Evolutionary conservation across 2,113 vertebrate genomes (phyloP).

Genomic region (Cochlearius cochlearius): DNA sequence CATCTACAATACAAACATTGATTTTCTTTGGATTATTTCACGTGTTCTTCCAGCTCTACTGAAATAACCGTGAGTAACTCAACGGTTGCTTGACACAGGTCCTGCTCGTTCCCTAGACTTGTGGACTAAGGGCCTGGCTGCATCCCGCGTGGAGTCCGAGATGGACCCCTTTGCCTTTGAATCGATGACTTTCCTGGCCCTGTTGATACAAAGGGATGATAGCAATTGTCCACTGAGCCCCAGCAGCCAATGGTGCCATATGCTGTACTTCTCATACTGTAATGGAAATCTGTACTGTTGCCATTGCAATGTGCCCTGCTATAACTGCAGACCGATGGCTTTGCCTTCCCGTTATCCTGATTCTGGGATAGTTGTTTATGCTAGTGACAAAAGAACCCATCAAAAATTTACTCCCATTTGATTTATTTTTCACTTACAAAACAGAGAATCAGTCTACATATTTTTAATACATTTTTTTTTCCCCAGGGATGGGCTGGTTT

Average conservation of each 20-base stretch:
- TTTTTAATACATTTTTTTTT: background rate
- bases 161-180: background rate
- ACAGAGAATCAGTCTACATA: background rate
- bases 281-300: fast-evolving
- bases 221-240: background rate
- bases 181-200: background rate
- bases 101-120: background rate
- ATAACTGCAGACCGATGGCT: background rate
- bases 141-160: fast-evolving
- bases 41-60: background rate
- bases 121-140: background rate
- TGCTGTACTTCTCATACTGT: fast-evolving
- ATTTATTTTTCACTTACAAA: background rate
- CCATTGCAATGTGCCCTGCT: fast-evolving
- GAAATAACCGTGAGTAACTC: background rate
- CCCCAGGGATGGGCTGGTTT: background rate
- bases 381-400: background rate
- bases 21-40: background rate
- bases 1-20: background rate
- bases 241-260: fast-evolving
- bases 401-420: background rate
- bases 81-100: fast-evolving
- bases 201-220: background rate
- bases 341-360: background rate
- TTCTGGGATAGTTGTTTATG: background rate